Percentiles rank a stretch among this genome's conserved stretches.
These are phyloP conservation scores for Drosophila insularis DNA, from an alignment of 1,140 invertebrate genomes.

Conservation along the genomic window DNA sequence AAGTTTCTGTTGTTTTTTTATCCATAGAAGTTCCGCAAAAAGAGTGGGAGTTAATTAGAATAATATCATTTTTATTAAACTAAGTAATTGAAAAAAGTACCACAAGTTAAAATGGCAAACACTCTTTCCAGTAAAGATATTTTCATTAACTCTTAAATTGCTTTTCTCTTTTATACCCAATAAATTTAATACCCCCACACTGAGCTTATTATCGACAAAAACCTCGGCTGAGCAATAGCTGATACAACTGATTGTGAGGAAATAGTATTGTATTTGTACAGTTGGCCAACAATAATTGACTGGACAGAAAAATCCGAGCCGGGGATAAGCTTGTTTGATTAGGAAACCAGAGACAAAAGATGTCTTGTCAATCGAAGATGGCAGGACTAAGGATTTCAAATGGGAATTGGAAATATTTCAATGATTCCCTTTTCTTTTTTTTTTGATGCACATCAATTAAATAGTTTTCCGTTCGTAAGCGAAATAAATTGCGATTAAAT, in stretches of 20 bases:
- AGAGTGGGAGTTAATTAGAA: too few relatives aligned
- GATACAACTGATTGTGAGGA: conserved; percentile 11
- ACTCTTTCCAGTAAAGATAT: too few relatives aligned
- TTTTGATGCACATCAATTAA: conserved; percentile 1
- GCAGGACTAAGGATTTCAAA: not conserved
- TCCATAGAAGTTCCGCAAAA: too few relatives aligned
- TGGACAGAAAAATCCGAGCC: not conserved
- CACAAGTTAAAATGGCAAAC: too few relatives aligned
- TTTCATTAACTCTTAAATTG: too few relatives aligned
- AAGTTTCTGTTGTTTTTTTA: too few relatives aligned
- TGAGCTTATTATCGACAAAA: not conserved
- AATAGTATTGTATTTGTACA: conserved; percentile 9
- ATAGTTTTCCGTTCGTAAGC: not conserved
- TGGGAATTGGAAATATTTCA: not conserved
- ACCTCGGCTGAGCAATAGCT: conserved; percentile 15
- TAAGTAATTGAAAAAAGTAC: too few relatives aligned
- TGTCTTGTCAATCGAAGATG: not conserved
- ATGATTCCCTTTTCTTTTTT: not conserved
- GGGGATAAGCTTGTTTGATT: not conserved
- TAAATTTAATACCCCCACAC: too few relatives aligned
- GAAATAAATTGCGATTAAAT: conserved; percentile 56
- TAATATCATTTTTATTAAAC: too few relatives aligned
- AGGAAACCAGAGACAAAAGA: not conserved
- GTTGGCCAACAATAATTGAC: not conserved
- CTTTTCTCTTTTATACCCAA: too few relatives aligned